Evolutionary conservation across 2,113 vertebrate species (phyloP), one percentile per base, ranked within the genome.

Genomic region (Lophius piscatorius): DNA sequence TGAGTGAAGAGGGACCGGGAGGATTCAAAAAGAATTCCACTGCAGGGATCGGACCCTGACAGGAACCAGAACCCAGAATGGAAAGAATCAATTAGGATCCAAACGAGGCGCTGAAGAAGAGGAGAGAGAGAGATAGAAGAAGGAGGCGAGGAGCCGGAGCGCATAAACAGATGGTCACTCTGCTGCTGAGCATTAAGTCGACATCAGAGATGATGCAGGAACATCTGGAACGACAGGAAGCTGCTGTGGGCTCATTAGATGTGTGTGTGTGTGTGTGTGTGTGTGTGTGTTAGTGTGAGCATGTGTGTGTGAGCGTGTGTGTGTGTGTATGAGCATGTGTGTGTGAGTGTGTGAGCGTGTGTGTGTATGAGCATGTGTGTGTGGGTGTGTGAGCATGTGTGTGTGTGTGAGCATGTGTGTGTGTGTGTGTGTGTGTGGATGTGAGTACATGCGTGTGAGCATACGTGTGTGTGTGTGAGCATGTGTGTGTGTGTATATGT

Each of bases 171-270:
- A 88, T 88, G 87, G 71, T 70, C 76, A 65, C 63, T 85, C 75
- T 74, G 63, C 67, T 70, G 72, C 45, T 49, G 79, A 82, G 80
- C 78, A 81, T 85, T 82, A 84, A 84, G 82, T 79, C 81, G 81
- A 88, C 82, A 82, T 84, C 81, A 88, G 74, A 85, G 78, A 82
- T 81, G 76, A 72, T 85, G 74, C 64, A 71, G 77, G 78, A 81
- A 85, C 82, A 87, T 85, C 74, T 85, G 82, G 80, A 85, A 59
- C 70, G 78, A 71, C 82, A 88, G 82, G 84, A 87, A 88, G 71
- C 78, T 50, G 62, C 74, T 72, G 67, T 71, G 71, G 74, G 71
- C 77, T 83, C 82, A 86, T 83, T 83, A 76, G 45, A 76, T 45
- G 38, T 48, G 71, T 36, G 10, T 38, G 9, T 23, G 14, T 36